Evolutionary conservation across 35 echinoderm and acorn worm species (phyloP), one percentile per base, ranked within the genome.

Genomic region (Ophiothrix spiculata): DNA sequence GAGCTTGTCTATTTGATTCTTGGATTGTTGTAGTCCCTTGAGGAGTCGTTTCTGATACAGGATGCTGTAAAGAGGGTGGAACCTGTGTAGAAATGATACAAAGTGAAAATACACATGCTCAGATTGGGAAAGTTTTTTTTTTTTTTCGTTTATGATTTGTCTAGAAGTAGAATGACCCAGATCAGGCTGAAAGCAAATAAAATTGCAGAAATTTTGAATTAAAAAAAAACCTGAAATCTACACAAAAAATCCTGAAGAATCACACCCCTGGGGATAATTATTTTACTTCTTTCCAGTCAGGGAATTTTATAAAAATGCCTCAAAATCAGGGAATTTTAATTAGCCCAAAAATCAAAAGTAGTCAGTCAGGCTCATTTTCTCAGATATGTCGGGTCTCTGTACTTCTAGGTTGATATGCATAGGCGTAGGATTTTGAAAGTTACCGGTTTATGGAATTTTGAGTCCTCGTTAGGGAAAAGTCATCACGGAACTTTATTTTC

Each of bases 41-140:
- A 41, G 23, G 33, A 25, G 46, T 79, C 35, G 29, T 36, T 15
- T 38, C 36, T 39, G 81, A 21, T 83, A 74, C 64, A 25, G 0
- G 64, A 74, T 54, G 35, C 15, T 54, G 80, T 31, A 90, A 40
- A 40, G 88, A 90, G 29, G 23, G 35, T 13, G 88, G 87, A 19
- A 76, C 19, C 79, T 90, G 42, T 11, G 29, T 25, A 37, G 35
- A 79, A 38, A 39, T 1, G 0, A 33, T 21, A 37, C 1, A 69
- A 63, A 8, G 35, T 6, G 33, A 32, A 6, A 28, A 8, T 74
- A 14, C 25, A 64, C 0, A 28, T 74, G 0, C 25, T 8, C 25
- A 32, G 3, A 74, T 25, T 25, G 16, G 16, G 16, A 74, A 74
- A 8, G 25, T 16, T 28, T 17, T 1, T 74, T 25, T 28, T 74